Evolutionary conservation across 2,113 vertebrate genomes (phyloP), one percentile per base, ranked within the genome.

Genomic region (Urocitellus parryii): DNA sequence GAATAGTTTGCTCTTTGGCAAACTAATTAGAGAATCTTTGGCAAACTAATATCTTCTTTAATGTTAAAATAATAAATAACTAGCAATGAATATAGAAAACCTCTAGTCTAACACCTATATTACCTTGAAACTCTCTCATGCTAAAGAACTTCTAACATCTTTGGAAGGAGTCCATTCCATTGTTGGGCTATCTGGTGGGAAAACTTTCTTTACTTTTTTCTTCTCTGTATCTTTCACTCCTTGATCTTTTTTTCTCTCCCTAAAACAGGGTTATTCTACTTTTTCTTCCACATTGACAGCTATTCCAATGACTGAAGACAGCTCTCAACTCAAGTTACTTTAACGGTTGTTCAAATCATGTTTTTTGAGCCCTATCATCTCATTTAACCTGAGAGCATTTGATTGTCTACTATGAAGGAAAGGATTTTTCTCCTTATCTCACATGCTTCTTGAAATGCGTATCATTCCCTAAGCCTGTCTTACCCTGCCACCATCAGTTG

Each of bases 41-140:
- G 61, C 12, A 91, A 95, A 88, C 20, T n/a, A 95, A 73, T 81
- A 37, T 95, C 67, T 65, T 42, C n/a, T 56, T 53, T 91, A 78
- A 53, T 45, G 73, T 96, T 72, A 96, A 58, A 93, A 81, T 95
- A 67, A 85, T 84, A 81, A 96, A 67, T 61, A 89, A 94, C 83
- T 84, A 88, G 5, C 70, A 65, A 1, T 90, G 39, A 90, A 67
- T 37, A 29, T 76, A 89, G 74, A 94, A 92, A 13, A 51, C 34
- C 61, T 92, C 45, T 94, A 63, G 29, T 73, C 39, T 37, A 76
- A 73, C 18, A 72, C 77, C 78, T 77, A 6, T 68, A 29, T 85
- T 93, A 73, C 56, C 53, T 78, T 91, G 34, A 73, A 88, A 42
- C 29, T 63, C 70, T 88, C 39, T 53, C 78, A 51, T 77, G 61